Evolutionary conservation across 2,888 invertebrate genomes (phyloP).

Genomic region (Hoplodrina ambigua): DNA sequence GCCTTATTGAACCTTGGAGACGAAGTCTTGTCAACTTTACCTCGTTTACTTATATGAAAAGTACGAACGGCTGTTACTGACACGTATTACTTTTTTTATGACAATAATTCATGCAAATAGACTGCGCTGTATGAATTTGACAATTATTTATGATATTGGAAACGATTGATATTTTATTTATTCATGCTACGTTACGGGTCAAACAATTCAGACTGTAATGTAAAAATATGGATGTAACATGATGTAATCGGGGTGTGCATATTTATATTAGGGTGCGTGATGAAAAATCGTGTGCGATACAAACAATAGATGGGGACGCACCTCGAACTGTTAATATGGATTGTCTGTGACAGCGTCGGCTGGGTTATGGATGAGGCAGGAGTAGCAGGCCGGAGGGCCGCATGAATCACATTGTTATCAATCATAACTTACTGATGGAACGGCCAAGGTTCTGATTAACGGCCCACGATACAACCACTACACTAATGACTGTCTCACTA

Average conservation of each 20-base stretch:
- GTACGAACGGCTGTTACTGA: slow-evolving; percentile 65
- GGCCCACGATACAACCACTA: slow-evolving; percentile 63
- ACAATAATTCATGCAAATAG: slow-evolving; percentile 58
- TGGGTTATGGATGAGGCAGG: slow-evolving; percentile 79
- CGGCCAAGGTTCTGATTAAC: slow-evolving; percentile 77
- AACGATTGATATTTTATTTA: slow-evolving; percentile 52
- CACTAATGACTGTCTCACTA: slow-evolving; percentile 67
- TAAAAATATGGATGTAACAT: slow-evolving; percentile 54
- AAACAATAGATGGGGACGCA: slow-evolving; percentile 61
- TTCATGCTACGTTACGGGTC: slow-evolving; percentile 47
- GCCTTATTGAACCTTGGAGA: slow-evolving; percentile 83
- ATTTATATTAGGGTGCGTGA: slow-evolving; percentile 57
- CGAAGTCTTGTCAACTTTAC: slow-evolving; percentile 76
- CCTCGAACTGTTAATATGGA: slow-evolving; percentile 74
- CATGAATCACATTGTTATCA: slow-evolving; percentile 82
- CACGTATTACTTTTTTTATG: slow-evolving; percentile 64
- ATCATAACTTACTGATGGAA: slow-evolving; percentile 88
- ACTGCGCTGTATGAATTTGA: slow-evolving; percentile 57
- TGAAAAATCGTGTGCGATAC: slow-evolving; percentile 63
- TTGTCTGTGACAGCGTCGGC: slow-evolving; percentile 76
- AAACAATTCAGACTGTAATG: slow-evolving; percentile 46
- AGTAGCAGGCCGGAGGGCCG: slow-evolving; percentile 67
- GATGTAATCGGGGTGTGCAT: slow-evolving; percentile 60
- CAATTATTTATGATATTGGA: slow-evolving; percentile 61
- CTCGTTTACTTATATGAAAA: slow-evolving; percentile 71